Evolutionary conservation across 2,888 invertebrate genomes (phyloP), one percentile per base, ranked within the genome.

Genomic region (Oscheius onirici): DNA sequence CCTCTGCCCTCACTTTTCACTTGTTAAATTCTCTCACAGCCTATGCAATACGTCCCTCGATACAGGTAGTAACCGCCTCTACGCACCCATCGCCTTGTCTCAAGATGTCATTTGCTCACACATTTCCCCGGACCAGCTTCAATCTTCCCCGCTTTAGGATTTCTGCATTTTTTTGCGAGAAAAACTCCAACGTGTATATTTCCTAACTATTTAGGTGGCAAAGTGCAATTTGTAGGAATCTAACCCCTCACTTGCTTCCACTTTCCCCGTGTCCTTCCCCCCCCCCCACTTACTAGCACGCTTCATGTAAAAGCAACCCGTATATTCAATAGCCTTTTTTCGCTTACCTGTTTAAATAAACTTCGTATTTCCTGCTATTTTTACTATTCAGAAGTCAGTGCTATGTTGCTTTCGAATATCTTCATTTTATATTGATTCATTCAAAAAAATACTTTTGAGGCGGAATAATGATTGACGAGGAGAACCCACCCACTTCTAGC

Each of bases 21-120:
- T 63, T 63, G 24, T 43, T 26, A 8, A 15, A 34, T 22, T 17
- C 49, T 17, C 49, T 17, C 63, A n/a, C 63, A 63, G 49, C 46
- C 49, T 49, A 46, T 63, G 63, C 63, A 63, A 63, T 63, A 63
- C n/a, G n/a, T n/a, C 28, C 49, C 34, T 8, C 34, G 34, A 63
- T 63, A 63, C 63, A 63, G 63, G 63, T 63, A 63, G 63, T 63
- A n/a, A n/a, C 46, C n/a, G 13, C 26, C 28, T 49, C 63, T 63
- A 63, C 63, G 63, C 63, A 63, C 17, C 46, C 34, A 3, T n/a
- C 49, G 63, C 63, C 63, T 63, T 34, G 34, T 63, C 49, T 63
- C 63, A 24, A 17, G 20, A 46, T 28, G 46, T 49, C 49, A 49
- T 49, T 63, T 63, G 63, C 63, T 63, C 63, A 63, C 28, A 46